A percentile compares a stretch with the other conserved stretches of the same genome.
Evolutionary conservation across 2,888 invertebrate species (phyloP).

Genomic region (Coelogynopora nodosa): DNA sequence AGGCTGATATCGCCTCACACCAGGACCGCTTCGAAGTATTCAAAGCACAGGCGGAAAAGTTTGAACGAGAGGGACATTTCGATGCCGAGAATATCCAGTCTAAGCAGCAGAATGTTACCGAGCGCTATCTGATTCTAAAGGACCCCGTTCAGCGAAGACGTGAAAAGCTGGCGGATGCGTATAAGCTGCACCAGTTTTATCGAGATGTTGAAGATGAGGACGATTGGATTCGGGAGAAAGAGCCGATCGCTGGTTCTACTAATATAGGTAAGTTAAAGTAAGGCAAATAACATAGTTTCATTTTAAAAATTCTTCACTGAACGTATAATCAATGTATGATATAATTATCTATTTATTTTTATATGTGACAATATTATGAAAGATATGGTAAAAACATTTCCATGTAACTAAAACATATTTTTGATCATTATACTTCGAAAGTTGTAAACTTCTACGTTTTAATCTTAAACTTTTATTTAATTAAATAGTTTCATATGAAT

Average conservation of each 20-base stretch:
- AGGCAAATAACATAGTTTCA: no score
- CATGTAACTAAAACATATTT: no score
- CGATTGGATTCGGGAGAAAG: constrained; percentile 98
- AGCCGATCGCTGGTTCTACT: constrained; percentile 89
- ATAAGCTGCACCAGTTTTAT: constrained; percentile 93
- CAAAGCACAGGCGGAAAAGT: constrained; percentile 80
- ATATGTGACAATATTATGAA: no score
- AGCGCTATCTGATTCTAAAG: constrained; percentile 68
- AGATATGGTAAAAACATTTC: no score
- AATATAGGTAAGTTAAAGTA: constrained; percentile 71
- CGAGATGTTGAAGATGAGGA: constrained; percentile 97
- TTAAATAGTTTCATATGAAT: no score
- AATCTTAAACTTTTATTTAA: no score
- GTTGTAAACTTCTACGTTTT: no score
- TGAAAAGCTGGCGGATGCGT: constrained; percentile 82
- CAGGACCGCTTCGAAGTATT: constrained; percentile 91
- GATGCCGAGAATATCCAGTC: constrained; percentile 88
- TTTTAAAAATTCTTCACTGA: no score
- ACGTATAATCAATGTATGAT: no score
- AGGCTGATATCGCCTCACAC: constrained; percentile 90
- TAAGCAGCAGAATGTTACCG: constrained; percentile 76
- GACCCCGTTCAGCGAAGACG: constrained; percentile 83
- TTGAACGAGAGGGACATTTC: constrained; percentile 88
- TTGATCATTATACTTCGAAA: no score
- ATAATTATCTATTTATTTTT: no score